Evolutionary conservation across 1,140 invertebrate species (phyloP), one percentile per base, ranked within the genome.

Genomic region (Hormaphis cornu): DNA sequence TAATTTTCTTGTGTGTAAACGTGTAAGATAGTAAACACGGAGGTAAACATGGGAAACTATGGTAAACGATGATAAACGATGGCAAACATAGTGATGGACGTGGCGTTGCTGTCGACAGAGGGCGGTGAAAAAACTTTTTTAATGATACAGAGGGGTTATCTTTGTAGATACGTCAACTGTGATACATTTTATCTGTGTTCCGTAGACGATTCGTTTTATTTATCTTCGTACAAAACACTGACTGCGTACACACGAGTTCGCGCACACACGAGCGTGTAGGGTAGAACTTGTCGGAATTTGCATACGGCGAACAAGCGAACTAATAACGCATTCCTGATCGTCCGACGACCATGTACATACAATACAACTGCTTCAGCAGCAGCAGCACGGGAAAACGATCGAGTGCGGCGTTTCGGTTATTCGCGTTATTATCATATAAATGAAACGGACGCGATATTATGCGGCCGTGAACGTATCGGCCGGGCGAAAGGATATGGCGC

Each of bases 401-500:
- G 8, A 48, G 59, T 48, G n/a, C n/a, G 26, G 42, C 22, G 59
- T 63, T 48, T 46, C 58, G 12, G 26, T 48, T 48, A 48, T 46
- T 20, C 44, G 61, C 61, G n/a, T n/a, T n/a, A 66, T 66, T 66
- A 66, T 66, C 61, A 50, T 66, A 66, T 50, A 66, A 66, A 66
- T 66, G 44, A 66, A 66, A 66, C 20, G 44, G 44, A 66, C 18
- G 18, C 42, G 18, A 46, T n/a, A 40, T 14, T 8, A 40, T 14
- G 7, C 37, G 7, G 37, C 37, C 37, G 7, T 7, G 44, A 20
- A 46, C 44, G 44, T 42, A 16, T 0, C 16, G 3, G 0, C 18
- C 30, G 16, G 4, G 18, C 8, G 18, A 4, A 33, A 6, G 30
- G 30, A 33, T 33, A 9, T 33, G n/a, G 30, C 30, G 30, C 30